These are phyloP conservation scores for Scartelaos histophorus DNA, from an alignment of 2,113 vertebrate species.

Conservation along the genomic window DNA sequence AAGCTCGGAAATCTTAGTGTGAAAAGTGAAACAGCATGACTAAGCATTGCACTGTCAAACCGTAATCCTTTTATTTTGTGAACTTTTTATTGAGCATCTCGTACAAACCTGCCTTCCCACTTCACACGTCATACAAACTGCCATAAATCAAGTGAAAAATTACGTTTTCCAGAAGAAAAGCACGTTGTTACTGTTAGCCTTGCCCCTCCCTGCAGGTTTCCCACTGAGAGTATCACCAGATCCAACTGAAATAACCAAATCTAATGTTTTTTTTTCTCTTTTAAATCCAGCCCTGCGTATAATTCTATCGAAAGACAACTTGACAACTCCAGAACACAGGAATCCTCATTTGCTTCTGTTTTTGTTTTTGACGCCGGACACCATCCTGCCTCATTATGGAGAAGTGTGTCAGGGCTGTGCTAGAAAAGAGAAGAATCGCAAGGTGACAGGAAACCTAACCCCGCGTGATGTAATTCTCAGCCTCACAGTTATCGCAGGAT, in stretches of 20 bases:
- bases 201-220: constrained; percentile 39
- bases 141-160: constrained; percentile 17
- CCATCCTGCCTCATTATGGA: constrained; percentile 46
- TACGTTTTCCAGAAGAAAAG: constrained; percentile 7
- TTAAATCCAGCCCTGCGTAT: constrained; percentile 12
- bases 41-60: not conserved
- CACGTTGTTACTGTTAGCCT: constrained; percentile 14
- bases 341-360: constrained; percentile 27
- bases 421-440: constrained; percentile 21
- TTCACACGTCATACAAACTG: not conserved
- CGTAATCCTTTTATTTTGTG: not conserved
- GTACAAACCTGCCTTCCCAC: constrained; percentile 2
- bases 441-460: constrained; percentile 43
- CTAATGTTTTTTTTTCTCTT: constrained; percentile 23
- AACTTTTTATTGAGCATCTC: not conserved
- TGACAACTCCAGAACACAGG: constrained; percentile 43
- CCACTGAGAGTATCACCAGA: constrained; percentile 55
- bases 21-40: not conserved
- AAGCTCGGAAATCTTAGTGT: not conserved
- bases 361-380: constrained; percentile 30
- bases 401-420: not conserved
- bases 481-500: constrained; percentile 19
- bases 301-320: constrained; percentile 19
- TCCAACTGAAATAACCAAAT: constrained; percentile 60
- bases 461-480: constrained; percentile 13